Conservation (phyloP, 2,888 invertebrate genomes). For the Elysia crispata region DNA sequence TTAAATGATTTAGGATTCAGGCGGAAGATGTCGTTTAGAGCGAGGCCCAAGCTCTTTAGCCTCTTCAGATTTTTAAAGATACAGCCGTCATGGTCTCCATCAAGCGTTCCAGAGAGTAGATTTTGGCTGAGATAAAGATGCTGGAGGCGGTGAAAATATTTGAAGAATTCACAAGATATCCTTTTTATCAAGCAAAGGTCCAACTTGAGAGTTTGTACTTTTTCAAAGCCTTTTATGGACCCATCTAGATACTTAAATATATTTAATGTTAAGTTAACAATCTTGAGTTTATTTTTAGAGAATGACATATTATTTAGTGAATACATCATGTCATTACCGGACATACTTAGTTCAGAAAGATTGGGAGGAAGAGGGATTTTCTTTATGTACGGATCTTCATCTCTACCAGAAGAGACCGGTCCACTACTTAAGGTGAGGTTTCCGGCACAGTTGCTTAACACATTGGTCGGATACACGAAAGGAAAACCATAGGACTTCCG, state of each 20-base stretch:
- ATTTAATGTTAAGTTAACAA: constrained; percentile 37
- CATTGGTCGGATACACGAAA: neutral
- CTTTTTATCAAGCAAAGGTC: constrained; percentile 28
- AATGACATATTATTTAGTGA: constrained; percentile 29
- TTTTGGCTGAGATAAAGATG: constrained; percentile 42
- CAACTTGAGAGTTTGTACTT: constrained; percentile 36
- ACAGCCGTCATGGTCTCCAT: constrained; percentile 9
- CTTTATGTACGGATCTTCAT: no score
- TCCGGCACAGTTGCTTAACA: neutral
- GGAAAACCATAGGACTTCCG: neutral
- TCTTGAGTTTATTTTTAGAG: constrained; percentile 18
- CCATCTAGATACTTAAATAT: constrained; percentile 34
- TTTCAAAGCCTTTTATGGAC: constrained; percentile 34
- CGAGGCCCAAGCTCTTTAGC: constrained; percentile 34
- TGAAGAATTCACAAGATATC: constrained; percentile 39
- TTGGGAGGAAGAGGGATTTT: constrained; percentile 37
- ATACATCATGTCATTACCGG: constrained; percentile 40
- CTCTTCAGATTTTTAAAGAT: constrained; percentile 39
- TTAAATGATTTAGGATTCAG: constrained; percentile 10
- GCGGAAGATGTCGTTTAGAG: constrained; percentile 40
- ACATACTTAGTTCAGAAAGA: constrained; percentile 26
- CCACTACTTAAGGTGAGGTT: no score
- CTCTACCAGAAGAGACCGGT: no score
- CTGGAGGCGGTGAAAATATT: constrained; percentile 34
- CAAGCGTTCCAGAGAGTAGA: constrained; percentile 30